Base-by-base conservation (phyloP, 2,113 vertebrate species). In the Onychorhynchus coronatus region DNA sequence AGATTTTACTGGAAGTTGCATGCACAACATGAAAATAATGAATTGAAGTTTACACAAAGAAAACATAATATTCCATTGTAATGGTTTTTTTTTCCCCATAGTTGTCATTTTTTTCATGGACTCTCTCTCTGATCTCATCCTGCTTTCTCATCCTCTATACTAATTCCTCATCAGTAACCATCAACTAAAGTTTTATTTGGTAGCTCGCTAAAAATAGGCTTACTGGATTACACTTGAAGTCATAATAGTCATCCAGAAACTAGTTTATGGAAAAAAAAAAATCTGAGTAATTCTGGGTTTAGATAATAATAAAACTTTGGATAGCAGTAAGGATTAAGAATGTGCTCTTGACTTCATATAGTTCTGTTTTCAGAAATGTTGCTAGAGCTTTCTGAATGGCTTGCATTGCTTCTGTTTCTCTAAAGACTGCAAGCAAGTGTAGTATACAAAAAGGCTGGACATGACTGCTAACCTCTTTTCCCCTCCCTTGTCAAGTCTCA, bases 121-220 rank as follows among this genome's bases (percentile, higher is more conserved):
- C n/a, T 62, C 37, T 85, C 73, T 85, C 21, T 49, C 63, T 78
- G 39, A 88, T 76, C 52, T 85, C 21, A 42, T 77, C 31, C 58
- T 76, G 27, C 33, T 84, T 95, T 74, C 78, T 85, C 1, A 0
- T 73, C 10, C 13, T 85, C 74, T 94, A 68, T 52, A 42, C 49
- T 89, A 74, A 41, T 22, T 92, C 14, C 89, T 96, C 25, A 83
- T 70, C 55, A 91, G 18, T 83, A 94, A 89, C 14, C 37, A 93
- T 23, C 56, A 84, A 31, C 47, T 85, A 23, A 71, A 67, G 39
- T 89, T 89, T 87, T 95, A 61, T 75, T 89, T 85, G 41, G 33
- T 82, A 55, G 42, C n/a, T 86, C 49, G 65, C 31, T 94, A 93
- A 86, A 91, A 94, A 84, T 44, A 92, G 56, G 8, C 89, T 80